These are phyloP conservation scores for Meandrina meandrites DNA, from an alignment of 92 coral and sea anemone genomes.

Conservation along the genomic window DNA sequence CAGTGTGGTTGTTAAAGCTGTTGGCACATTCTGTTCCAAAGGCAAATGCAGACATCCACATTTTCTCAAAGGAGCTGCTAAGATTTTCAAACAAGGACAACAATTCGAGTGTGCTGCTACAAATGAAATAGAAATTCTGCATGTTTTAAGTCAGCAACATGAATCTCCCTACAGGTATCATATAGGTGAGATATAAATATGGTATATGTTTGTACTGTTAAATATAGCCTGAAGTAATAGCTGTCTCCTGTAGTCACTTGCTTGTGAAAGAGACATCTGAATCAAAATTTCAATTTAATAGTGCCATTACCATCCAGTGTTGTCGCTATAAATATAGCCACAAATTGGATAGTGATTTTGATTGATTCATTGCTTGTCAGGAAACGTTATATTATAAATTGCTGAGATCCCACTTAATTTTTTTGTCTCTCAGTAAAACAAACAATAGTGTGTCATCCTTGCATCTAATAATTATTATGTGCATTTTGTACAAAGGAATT, in stretches of 20 bases:
- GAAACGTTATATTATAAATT: too few species aligned
- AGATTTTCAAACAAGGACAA: slow-evolving; percentile 69
- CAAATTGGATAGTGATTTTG: too few species aligned
- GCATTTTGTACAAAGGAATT: too few species aligned
- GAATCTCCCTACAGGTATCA: neutral
- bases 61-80: slow-evolving; percentile 58
- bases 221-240: neutral
- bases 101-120: slow-evolving; percentile 66
- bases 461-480: too few species aligned
- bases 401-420: too few species aligned
- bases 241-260: neutral
- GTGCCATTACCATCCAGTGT: too few species aligned
- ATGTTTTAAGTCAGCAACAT: slow-evolving; percentile 15
- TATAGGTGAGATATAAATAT: slow-evolving; percentile 24
- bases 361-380: too few species aligned
- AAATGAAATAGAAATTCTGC: slow-evolving; percentile 72
- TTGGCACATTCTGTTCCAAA: slow-evolving; percentile 6
- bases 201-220: neutral
- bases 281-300: too few species aligned
- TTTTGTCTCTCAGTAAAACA: too few species aligned
- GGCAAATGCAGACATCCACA: neutral
- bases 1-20: slow-evolving; percentile 62
- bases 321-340: too few species aligned
- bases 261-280: too few species aligned
- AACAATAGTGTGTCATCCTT: too few species aligned